phyloP scores from a whole-genome alignment of 2,113 vertebrate genomes.

The Porphyrio hochstetteri region DNA sequence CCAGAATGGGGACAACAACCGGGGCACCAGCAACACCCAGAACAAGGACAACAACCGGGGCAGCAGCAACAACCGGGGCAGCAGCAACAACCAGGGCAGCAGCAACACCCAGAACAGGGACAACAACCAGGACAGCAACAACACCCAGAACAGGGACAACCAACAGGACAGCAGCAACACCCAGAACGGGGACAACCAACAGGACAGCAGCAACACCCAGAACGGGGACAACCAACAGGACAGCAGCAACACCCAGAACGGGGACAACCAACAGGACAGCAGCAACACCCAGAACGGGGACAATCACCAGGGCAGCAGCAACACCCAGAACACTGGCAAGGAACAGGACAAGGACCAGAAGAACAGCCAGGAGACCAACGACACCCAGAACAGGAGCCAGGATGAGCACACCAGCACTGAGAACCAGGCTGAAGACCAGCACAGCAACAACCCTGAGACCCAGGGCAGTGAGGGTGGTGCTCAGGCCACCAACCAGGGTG shows the following conservation, averaged over 20 bases:
- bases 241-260: fast-evolving
- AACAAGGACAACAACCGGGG: too few species aligned
- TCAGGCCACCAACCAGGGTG: fast-evolving
- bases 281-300: fast-evolving
- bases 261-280: too few species aligned
- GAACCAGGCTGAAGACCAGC: background rate
- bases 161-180: fast-evolving
- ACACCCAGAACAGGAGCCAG: background rate
- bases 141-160: fast-evolving
- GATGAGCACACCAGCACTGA: too few species aligned
- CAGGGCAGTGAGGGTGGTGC: fast-evolving
- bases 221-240: too few species aligned
- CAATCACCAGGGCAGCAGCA: too few species aligned
- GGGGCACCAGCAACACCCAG: fast-evolving
- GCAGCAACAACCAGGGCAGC: too few species aligned
- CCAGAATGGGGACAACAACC: fast-evolving
- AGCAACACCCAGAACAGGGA: too few species aligned
- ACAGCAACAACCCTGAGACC: too few species aligned
- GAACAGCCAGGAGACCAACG: background rate
- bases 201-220: fast-evolving
- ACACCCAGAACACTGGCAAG: fast-evolving
- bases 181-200: too few species aligned
- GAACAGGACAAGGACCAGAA: fast-evolving
- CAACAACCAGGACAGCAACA: too few species aligned
- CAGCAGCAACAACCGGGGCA: too few species aligned